Conservation (phyloP, 2,113 vertebrate genomes). For the Nycticebus coucang region DNA sequence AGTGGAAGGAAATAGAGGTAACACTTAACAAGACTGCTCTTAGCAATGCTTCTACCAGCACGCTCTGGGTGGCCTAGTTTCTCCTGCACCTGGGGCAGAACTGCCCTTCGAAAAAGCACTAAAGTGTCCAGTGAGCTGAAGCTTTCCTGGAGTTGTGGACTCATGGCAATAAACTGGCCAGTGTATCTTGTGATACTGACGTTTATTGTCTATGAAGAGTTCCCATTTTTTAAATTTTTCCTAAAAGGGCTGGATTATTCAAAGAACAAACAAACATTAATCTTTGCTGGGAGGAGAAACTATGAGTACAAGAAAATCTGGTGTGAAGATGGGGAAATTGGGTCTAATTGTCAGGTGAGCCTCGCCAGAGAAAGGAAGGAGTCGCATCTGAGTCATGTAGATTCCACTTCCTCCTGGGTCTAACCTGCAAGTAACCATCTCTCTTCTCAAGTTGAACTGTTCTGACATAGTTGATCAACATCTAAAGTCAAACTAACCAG, state of each 20-base stretch:
- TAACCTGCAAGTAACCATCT: background rate
- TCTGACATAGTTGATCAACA: background rate
- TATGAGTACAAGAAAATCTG: background rate
- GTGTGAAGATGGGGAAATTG: background rate
- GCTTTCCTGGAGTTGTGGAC: background rate
- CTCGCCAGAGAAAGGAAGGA: background rate
- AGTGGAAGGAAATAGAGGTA: background rate
- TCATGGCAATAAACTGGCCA: background rate
- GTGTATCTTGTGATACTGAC: background rate
- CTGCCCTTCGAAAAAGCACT: background rate
- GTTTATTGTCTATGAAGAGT: background rate
- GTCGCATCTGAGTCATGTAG: background rate
- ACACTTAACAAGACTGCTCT: background rate
- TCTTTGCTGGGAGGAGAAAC: background rate
- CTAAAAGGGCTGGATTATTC: background rate
- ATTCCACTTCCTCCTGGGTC: background rate
- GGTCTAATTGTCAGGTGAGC: background rate
- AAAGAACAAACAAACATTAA: background rate
- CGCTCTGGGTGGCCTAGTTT: too few relatives aligned
- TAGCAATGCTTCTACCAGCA: background rate
- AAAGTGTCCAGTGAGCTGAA: background rate
- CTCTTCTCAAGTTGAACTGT: background rate
- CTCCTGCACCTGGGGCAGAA: background rate
- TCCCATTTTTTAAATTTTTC: background rate
- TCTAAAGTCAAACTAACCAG: background rate